These are phyloP conservation scores for Pristionchus exspectatus DNA, from an alignment of 2,888 invertebrate species.

Conservation along the genomic window DNA sequence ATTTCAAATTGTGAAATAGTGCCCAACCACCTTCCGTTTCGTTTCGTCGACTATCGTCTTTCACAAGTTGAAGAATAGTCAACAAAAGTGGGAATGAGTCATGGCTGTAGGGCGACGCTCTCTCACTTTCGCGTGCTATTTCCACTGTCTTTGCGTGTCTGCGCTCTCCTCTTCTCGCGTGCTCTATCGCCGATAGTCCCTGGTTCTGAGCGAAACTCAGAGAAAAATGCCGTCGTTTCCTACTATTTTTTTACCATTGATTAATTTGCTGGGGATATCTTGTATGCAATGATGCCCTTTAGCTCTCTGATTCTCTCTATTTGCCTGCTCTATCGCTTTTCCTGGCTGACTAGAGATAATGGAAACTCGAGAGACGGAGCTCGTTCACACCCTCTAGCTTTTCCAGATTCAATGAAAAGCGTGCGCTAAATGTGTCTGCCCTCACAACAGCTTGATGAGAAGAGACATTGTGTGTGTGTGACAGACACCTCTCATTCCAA, in stretches of 20 bases:
- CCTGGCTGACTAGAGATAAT: no score
- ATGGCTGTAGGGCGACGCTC: neutral
- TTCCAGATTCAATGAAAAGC: no score
- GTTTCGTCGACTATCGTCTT: neutral
- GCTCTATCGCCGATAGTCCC: neutral
- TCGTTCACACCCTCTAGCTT: neutral
- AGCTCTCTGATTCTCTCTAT: neutral
- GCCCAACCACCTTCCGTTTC: neutral
- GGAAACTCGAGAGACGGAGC: neutral
- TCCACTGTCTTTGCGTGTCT: neutral
- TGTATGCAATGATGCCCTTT: neutral
- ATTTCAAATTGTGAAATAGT: slow-evolving; percentile 43
- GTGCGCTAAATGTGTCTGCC: neutral
- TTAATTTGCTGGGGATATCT: neutral
- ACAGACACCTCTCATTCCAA: neutral
- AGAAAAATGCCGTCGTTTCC: neutral
- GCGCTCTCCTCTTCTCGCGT: neutral
- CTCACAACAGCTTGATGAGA: neutral
- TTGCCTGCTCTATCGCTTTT: no score
- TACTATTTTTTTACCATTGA: neutral
- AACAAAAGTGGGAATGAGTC: slow-evolving; percentile 1
- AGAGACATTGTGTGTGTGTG: neutral
- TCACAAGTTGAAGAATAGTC: slow-evolving; percentile 10
- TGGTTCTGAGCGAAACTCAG: neutral
- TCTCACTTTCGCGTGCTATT: slow-evolving; percentile 16